A percentile compares a stretch with the other conserved stretches of the same genome.
These are phyloP conservation scores for Andrena praecox DNA, from an alignment of 2,888 invertebrate species.

Conservation along the genomic window DNA sequence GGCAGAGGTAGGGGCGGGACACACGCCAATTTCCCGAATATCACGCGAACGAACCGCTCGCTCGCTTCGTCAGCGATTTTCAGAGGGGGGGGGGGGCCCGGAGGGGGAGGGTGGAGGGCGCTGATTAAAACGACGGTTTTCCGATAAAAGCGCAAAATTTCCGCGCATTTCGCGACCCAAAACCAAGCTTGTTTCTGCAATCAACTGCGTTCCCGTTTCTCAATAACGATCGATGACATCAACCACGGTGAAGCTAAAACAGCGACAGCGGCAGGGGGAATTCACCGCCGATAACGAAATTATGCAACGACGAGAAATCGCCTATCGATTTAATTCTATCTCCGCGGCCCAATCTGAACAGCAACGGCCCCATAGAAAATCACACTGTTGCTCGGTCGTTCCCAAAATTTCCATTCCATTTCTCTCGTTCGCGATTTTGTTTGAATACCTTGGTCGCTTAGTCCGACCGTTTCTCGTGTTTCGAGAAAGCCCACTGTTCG, in stretches of 20 bases:
- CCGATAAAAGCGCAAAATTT: constrained; percentile 72
- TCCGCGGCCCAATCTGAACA: neutral
- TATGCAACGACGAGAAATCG: constrained; percentile 42
- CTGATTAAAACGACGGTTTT: constrained; percentile 71
- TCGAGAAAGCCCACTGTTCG: no score
- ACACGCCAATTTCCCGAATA: constrained; percentile 68
- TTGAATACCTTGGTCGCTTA: no score
- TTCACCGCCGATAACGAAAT: constrained; percentile 43
- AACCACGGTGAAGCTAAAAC: constrained; percentile 42
- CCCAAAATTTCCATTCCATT: neutral
- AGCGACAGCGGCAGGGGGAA: constrained; percentile 12
- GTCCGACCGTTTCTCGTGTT: no score
- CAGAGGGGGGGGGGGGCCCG: constrained; percentile 23
- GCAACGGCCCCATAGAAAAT: neutral
- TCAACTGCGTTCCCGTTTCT: constrained; percentile 68
- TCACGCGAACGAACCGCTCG: constrained; percentile 65
- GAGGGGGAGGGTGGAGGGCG: constrained; percentile 2
- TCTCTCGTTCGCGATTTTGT: neutral
- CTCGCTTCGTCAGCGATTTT: constrained; percentile 72
- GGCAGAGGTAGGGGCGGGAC: neutral
- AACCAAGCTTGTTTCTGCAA: constrained; percentile 69
- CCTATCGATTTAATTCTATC: constrained; percentile 47
- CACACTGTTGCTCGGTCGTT: neutral
- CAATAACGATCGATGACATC: constrained; percentile 67
- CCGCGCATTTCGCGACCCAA: constrained; percentile 64